Base-by-base conservation (phyloP, 35 echinoderm and acorn worm species). In the Anneissia japonica region DNA sequence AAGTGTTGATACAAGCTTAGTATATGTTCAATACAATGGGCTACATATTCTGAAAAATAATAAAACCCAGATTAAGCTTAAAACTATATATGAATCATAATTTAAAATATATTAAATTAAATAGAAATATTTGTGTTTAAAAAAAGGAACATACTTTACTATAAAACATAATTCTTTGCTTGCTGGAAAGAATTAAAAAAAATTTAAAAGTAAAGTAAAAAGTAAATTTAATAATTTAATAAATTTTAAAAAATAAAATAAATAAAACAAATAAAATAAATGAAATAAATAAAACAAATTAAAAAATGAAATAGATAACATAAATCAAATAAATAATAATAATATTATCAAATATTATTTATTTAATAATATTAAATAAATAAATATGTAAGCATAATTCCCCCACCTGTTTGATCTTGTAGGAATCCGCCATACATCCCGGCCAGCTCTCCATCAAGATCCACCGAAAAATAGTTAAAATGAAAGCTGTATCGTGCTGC, bases 391-490 rank as follows among this genome's bases (percentile, higher is more conserved):
- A n/a, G n/a, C n/a, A n/a, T n/a, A n/a, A n/a, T n/a, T n/a, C n/a
- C n/a, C n/a, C 64, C 46, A 97, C 95, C 95, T 88, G 95, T 97
- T 91, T 97, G 95, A 46, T 86, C 72, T 23, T 93, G 35, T 17
- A 97, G 73, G 32, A 90, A 83, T 17, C 91, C 91, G 21, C 95
- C 95, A 83, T 97, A 97, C 19, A 97, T 14, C 37, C 84, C 95
- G 51, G 74, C 90, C 23, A 93, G 82, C 36, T 97, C 95, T 43
- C 84, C 95, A 89, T 93, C 89, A 55, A 97, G 74, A 86, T 97
- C 88, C 7, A 97, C 88, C 76, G 84, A 76, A 72, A 97, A 97
- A 72, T 97, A 93, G 46, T 97, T 86, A 39, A 97, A 97, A 74
- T 97, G 95, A 76, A 84, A 87, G 38, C 45, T 87, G 19, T 88